Evolutionary conservation across 2,113 vertebrate genomes (phyloP), one percentile per base, ranked within the genome.

Genomic region (Rhynchopsitta pachyrhyncha): DNA sequence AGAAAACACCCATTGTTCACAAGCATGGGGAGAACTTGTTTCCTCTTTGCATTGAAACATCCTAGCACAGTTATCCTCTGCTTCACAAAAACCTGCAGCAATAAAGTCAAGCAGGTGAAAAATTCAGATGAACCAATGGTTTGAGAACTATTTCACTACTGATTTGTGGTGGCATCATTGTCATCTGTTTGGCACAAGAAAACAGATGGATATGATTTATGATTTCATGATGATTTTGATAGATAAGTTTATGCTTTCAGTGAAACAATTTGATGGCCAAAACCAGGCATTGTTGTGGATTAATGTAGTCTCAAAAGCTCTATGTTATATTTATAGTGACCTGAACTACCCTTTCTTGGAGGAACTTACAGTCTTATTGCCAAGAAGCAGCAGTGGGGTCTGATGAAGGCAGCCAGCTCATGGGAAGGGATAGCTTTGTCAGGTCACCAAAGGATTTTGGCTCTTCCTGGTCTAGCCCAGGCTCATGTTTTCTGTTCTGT

Each of bases 1-100:
- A 67, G 37, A 35, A 63, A 85, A 44, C 9, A 41, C 6, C 2
- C 0, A 0, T 53, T 93, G 7, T 53, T 80, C 8, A 19, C 17
- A 37, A 44, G 22, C 39, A 52, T 12, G 37, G 46, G 50, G 46
- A 78, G n/a, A 86, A 44, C 5, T 63, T 59, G 22, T 70, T 86
- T 88, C 14, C 5, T 74, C 27, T 67, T 83, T 11, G 5, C 12
- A 35, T 19, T 25, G 68, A 75, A 92, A 90, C 1, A 0, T 62
- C 77, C 29, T 55, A 46, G 29, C 24, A 23, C 17, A 3, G 6
- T 53, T 46, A 37, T 23, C 25, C 41, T 44, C 13, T 1, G 2
- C 37, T 63, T 73, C 49, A 41, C 25, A 22, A 37, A 62, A 88
- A 86, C 29, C 62, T 71, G 64, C 35, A 89, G 50, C 17, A 41